These are phyloP conservation scores for Galerucella nymphaeae DNA, from an alignment of 2,888 invertebrate genomes.

Conservation along the genomic window DNA sequence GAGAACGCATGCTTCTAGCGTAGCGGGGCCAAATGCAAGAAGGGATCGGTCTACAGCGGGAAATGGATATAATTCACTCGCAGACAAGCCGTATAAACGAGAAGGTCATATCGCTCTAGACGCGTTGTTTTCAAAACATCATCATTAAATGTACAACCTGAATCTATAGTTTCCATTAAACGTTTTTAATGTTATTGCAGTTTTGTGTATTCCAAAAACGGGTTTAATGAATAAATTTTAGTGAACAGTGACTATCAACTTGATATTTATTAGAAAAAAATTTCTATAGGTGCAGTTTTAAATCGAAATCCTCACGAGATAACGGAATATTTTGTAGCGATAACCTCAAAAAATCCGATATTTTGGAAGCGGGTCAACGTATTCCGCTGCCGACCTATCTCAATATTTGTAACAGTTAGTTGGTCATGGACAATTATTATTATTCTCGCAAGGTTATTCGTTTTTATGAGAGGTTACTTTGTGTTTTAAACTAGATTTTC, in stretches of 20 bases:
- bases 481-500: constrained; percentile 18
- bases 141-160: constrained; percentile 1
- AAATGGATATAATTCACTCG: constrained; percentile 44
- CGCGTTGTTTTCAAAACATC: constrained; percentile 20
- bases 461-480: constrained; percentile 30
- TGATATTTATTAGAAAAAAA: not conserved
- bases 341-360: constrained; percentile 21
- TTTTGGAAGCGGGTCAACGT: constrained; percentile 50
- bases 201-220: not conserved
- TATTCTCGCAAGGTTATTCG: constrained; percentile 51
- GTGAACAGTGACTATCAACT: constrained; percentile 7
- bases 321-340: not conserved
- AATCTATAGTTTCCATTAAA: not conserved
- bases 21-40: constrained; percentile 56
- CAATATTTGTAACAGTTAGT: constrained; percentile 63
- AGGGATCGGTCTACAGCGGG: constrained; percentile 45
- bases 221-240: not conserved
- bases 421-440: constrained; percentile 60
- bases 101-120: constrained; percentile 27
- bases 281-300: constrained; percentile 1
- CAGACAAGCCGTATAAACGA: constrained; percentile 30
- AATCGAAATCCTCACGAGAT: not conserved
- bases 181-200: not conserved
- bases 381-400: constrained; percentile 59
- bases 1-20: constrained; percentile 59